A percentile compares a stretch with the other conserved stretches of the same genome.
Conservation (phyloP, 2,888 invertebrate species). For the Leucophora obtusa region DNA sequence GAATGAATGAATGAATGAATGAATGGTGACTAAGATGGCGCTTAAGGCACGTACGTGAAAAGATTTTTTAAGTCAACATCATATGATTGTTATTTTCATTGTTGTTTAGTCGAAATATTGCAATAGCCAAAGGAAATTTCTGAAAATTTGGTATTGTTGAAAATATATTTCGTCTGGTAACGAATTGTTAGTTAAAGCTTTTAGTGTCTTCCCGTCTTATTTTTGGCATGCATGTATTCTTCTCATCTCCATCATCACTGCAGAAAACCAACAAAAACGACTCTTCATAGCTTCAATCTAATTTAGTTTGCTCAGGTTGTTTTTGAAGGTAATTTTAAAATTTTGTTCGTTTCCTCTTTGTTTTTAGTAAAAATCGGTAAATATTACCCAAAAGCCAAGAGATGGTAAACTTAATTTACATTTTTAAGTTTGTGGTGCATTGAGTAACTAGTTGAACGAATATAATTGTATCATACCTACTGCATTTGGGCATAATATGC, state of each 20-base stretch:
- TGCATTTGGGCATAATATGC: neutral
- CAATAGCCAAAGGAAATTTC: slow-evolving; percentile 3
- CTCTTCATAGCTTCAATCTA: neutral
- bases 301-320: neutral
- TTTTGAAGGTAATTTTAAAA: neutral
- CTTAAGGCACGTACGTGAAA: neutral
- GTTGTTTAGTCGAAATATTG: neutral
- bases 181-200: neutral
- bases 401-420: slow-evolving; percentile 3
- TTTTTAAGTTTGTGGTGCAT: slow-evolving; percentile 5
- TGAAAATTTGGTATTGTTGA: neutral
- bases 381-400: neutral
- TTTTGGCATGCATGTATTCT: neutral
- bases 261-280: neutral
- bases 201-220: neutral
- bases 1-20: neutral
- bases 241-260: neutral
- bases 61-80: slow-evolving; percentile 3
- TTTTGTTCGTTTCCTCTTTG: neutral
- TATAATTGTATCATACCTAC: neutral
- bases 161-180: slow-evolving; percentile 6
- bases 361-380: neutral
- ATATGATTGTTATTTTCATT: neutral
- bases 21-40: slow-evolving; percentile 4
- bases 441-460: neutral